A percentile compares a stretch with the other conserved stretches of the same genome.
These are phyloP conservation scores for Ginglymostoma cirratum DNA, from an alignment of 2,113 vertebrate genomes.

Conservation along the genomic window DNA sequence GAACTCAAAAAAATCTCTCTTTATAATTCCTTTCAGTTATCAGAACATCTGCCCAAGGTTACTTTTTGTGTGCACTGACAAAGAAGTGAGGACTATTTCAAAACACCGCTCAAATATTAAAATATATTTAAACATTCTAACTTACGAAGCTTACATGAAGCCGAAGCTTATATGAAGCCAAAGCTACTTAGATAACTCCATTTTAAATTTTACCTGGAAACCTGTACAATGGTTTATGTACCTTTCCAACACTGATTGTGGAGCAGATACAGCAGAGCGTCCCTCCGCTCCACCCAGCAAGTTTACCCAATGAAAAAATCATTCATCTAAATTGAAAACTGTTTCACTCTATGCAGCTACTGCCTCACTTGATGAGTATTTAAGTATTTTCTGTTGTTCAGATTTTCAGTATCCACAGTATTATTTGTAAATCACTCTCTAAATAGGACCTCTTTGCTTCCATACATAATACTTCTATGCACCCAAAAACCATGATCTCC, in stretches of 20 bases:
- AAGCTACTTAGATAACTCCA: not conserved
- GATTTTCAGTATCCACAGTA: not conserved
- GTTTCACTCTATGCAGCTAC: not conserved
- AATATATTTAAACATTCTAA: not conserved
- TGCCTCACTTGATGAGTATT: not conserved
- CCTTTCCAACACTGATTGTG: not conserved
- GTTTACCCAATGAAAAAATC: not conserved
- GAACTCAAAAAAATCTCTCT: not conserved
- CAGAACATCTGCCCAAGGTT: too few species aligned
- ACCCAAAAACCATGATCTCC: not conserved
- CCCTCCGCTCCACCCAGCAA: not conserved
- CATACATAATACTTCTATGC: not conserved
- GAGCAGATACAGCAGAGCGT: not conserved
- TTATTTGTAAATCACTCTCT: not conserved
- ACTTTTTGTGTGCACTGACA: not conserved
- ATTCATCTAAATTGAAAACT: not conserved
- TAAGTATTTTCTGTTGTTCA: not conserved
- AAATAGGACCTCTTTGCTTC: not conserved
- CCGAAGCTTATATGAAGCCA: not conserved
- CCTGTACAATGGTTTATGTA: not conserved
- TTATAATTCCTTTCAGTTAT: too few species aligned
- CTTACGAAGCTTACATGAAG: not conserved
- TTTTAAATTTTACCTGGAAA: not conserved
- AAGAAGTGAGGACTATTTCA: not conserved
- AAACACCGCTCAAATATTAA: not conserved